Evolutionary conservation across 2,888 invertebrate species (phyloP).

Genomic region (Habrosyne pyritoides): DNA sequence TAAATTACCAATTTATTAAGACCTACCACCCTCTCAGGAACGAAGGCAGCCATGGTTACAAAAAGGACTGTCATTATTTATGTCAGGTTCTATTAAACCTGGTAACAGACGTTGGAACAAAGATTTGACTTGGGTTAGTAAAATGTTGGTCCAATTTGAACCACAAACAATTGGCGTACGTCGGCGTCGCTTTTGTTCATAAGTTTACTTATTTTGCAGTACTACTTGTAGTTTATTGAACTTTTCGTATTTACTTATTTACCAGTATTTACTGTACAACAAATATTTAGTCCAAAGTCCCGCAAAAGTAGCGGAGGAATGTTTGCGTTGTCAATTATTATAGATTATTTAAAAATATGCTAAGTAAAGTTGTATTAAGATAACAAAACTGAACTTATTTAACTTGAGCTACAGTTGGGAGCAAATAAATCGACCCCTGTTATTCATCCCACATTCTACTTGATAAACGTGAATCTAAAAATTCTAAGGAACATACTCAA

Average conservation of each 20-base stretch:
- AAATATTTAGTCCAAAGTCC: slow-evolving; percentile 14
- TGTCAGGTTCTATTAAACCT: not conserved
- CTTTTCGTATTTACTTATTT: slow-evolving; percentile 5
- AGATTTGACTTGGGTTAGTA: not conserved
- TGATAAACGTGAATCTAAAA: too few relatives aligned
- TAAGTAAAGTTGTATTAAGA: not conserved
- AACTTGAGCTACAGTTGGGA: too few relatives aligned
- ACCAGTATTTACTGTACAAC: slow-evolving; percentile 7
- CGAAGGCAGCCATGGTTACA: not conserved
- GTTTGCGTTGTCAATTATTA: slow-evolving; percentile 19
- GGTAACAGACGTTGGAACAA: not conserved
- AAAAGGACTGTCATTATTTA: not conserved
- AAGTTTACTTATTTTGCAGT: not conserved
- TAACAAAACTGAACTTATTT: too few relatives aligned
- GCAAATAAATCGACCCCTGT: too few relatives aligned
- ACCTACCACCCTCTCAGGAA: slow-evolving; percentile 11
- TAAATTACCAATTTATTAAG: slow-evolving; percentile 33
- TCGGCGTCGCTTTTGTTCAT: not conserved
- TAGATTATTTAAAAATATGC: slow-evolving; percentile 6
- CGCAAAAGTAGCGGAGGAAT: slow-evolving; percentile 19
- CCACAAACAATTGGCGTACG: not conserved
- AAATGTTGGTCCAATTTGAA: not conserved
- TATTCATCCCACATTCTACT: too few relatives aligned
- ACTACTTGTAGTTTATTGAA: slow-evolving; percentile 14
- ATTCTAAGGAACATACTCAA: too few relatives aligned